Conservation (phyloP, 2,113 vertebrate species). For the Tenrec ecaudatus region DNA sequence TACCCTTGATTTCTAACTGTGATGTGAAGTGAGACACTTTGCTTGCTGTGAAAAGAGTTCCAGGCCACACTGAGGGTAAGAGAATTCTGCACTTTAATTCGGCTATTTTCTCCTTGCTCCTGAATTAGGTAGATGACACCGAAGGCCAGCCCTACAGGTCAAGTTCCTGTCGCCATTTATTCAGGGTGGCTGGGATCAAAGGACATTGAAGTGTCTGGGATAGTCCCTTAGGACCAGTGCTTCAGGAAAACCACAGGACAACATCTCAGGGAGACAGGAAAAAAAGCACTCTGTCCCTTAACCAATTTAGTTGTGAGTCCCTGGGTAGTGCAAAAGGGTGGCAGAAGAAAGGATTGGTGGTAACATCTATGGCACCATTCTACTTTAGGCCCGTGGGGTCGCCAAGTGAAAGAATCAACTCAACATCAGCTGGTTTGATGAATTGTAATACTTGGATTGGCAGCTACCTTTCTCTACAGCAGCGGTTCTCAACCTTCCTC, state of each 20-base stretch:
- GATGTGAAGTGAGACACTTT: slow-evolving; percentile 60
- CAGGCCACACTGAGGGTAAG: background rate
- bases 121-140: slow-evolving; percentile 56
- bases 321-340: background rate
- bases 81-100: background rate
- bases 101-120: slow-evolving; percentile 33
- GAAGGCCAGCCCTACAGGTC: background rate
- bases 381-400: background rate
- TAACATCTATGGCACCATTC: background rate
- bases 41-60: slow-evolving; percentile 56
- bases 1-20: slow-evolving; percentile 60
- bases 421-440: background rate
- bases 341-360: background rate
- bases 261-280: background rate
- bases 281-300: background rate
- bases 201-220: background rate
- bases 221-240: background rate
- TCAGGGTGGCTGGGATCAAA: background rate
- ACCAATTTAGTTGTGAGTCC: background rate
- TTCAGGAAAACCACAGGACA: slow-evolving; percentile 39
- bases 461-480: slow-evolving; percentile 10
- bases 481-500: too few species aligned
- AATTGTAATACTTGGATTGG: slow-evolving; percentile 23
- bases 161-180: background rate
- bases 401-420: background rate